Conservation (phyloP, 2,888 invertebrate species). For the Folsomia candida region DNA sequence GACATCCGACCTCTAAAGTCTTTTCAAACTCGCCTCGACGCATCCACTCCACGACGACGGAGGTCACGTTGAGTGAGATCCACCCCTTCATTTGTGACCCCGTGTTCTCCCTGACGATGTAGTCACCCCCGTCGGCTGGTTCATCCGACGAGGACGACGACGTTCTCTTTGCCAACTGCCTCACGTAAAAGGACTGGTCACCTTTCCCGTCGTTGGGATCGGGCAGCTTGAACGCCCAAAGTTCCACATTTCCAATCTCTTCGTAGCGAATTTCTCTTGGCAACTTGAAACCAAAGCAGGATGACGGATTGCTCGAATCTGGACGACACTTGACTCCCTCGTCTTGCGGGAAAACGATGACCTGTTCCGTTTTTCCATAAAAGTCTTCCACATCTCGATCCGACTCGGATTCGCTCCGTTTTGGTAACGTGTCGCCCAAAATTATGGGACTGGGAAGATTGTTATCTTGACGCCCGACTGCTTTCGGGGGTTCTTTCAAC, state of each 20-base stretch:
- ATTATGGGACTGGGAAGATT: slow-evolving; percentile 71
- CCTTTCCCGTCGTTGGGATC: slow-evolving; percentile 63
- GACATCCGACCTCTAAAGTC: slow-evolving; percentile 73
- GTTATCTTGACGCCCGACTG: neutral
- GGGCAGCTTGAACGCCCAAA: slow-evolving; percentile 71
- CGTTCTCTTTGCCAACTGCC: neutral
- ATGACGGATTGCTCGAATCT: too few species aligned
- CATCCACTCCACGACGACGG: slow-evolving; percentile 74
- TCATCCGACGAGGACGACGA: neutral
- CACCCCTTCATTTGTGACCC: slow-evolving; percentile 64
- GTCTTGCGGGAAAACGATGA: slow-evolving; percentile 76
- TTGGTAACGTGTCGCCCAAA: slow-evolving; percentile 64
- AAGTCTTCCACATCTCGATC: slow-evolving; percentile 70
- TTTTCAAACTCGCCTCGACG: slow-evolving; percentile 60
- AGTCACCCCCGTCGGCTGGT: neutral
- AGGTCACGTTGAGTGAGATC: slow-evolving; percentile 75
- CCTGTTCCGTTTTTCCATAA: slow-evolving; percentile 79
- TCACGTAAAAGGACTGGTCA: slow-evolving; percentile 71
- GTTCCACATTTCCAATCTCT: slow-evolving; percentile 69
- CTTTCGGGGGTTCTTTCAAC: slow-evolving; percentile 64
- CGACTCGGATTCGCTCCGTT: slow-evolving; percentile 58
- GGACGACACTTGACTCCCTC: slow-evolving; percentile 57
- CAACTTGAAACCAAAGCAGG: slow-evolving; percentile 64
- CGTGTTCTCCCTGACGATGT: neutral
- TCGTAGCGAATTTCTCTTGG: slow-evolving; percentile 71